Conservation (phyloP, 2,797 vertebrate species). For the Sebastes iracundus region DNA sequence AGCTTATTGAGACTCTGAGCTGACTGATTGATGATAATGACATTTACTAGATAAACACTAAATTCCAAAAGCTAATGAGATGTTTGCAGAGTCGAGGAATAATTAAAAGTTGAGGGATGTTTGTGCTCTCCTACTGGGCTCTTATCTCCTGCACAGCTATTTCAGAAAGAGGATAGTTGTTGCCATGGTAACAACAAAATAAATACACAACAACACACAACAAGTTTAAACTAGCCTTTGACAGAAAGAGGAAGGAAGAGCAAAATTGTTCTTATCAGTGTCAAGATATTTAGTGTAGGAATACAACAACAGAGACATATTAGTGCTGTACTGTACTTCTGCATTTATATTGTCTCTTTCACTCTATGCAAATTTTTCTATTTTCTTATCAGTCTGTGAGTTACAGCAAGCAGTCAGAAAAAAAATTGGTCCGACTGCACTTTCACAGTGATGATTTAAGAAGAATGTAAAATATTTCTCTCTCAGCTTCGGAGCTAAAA, state of each 20-base stretch:
- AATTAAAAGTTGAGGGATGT: background rate
- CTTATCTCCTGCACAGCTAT: background rate
- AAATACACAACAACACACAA: too few species aligned
- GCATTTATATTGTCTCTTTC: too few species aligned
- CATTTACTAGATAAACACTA: background rate
- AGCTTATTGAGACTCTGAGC: background rate
- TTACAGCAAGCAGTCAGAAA: background rate
- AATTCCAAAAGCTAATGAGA: background rate
- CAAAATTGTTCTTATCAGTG: background rate
- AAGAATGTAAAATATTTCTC: background rate
- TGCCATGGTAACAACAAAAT: background rate
- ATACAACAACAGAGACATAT: background rate
- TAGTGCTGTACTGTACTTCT: too few species aligned
- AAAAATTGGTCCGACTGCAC: background rate
- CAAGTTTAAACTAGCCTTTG: background rate
- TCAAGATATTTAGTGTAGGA: background rate
- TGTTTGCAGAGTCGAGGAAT: background rate
- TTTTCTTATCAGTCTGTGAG: background rate
- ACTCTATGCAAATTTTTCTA: too few species aligned
- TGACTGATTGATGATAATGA: background rate
- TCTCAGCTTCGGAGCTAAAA: background rate
- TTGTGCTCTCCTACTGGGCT: background rate
- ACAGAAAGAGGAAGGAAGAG: background rate
- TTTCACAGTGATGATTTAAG: conserved; percentile 1
- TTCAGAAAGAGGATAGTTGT: background rate